These are phyloP conservation scores for Antechinus flavipes DNA, from an alignment of 2,113 vertebrate genomes.

Conservation along the genomic window DNA sequence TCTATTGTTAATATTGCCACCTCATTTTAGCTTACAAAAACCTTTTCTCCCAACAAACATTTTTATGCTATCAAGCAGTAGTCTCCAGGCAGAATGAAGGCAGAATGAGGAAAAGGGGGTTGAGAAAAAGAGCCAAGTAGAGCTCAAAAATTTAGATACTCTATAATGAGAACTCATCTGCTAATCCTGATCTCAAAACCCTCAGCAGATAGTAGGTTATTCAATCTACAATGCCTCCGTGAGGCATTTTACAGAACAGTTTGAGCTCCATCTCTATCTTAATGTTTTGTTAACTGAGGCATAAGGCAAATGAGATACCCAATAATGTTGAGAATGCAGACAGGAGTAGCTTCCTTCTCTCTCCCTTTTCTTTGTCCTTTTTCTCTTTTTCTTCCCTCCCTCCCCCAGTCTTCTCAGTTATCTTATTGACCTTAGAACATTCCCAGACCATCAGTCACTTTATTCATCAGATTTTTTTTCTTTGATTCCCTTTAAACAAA, in stretches of 20 bases:
- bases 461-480: background rate
- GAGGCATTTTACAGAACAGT: background rate
- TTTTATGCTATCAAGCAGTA: background rate
- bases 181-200: background rate
- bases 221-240: background rate
- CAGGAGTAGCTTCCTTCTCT: background rate
- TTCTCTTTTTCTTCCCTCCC: too few relatives aligned
- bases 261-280: background rate
- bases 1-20: background rate
- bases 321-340: background rate
- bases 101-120: background rate
- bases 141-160: background rate
- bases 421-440: background rate
- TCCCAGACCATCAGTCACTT: background rate
- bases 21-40: background rate
- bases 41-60: background rate
- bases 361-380: background rate
- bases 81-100: background rate
- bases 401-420: background rate
- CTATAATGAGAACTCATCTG: background rate
- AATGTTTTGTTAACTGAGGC: background rate
- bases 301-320: background rate
- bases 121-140: background rate
- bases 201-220: background rate
- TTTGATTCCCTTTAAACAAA: background rate